Base-by-base conservation (phyloP, 2,888 invertebrate genomes). In the Syritta pipiens region DNA sequence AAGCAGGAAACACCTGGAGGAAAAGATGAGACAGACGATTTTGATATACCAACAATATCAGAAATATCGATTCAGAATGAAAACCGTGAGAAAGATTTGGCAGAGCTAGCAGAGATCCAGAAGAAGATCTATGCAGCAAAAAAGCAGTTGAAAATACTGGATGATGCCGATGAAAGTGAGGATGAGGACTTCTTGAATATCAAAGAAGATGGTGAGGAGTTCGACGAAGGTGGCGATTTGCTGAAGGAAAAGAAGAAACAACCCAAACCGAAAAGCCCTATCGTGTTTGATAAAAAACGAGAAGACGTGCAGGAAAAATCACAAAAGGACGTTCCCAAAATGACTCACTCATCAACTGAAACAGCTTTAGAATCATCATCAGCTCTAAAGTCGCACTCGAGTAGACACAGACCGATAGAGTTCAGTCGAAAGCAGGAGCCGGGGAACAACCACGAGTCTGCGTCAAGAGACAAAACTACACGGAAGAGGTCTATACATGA, bases 141-240 rank as follows among this genome's bases (percentile, higher is more conserved):
- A 83, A 90, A 89, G 81, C 89, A 91, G 79, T 85, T 91, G 68
- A 90, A 90, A 4, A 85, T 90, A 51, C 79, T 88, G 2, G 85
- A 84, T 4, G 85, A 85, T 19, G 85, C 84, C 2, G 85, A 84
- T 14, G 91, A 91, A 87, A 91, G 91, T 3, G 92, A 92, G 79
- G 92, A 92, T 85, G 93, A 93, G 81, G 93, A 93, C 85, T 92
- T 92, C 84, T 88, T 92, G 28, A 93, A 92, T 86, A 90, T 93
- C 24, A 91, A 92, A 81, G 92, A 92, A 40, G 93, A 93, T 84
- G 92, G 92, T 12, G 92, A 91, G 65, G 90, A 84, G 51, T 84
- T 84, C 35, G 83, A 84, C 24, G 85, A 86, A 46, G 71, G 82
- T 26, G 76, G 63, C 22, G 83, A 82, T 14, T 83, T 83, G 76